Evolutionary conservation across 1,140 invertebrate genomes (phyloP).

Genomic region (Heliconius nattereri): DNA sequence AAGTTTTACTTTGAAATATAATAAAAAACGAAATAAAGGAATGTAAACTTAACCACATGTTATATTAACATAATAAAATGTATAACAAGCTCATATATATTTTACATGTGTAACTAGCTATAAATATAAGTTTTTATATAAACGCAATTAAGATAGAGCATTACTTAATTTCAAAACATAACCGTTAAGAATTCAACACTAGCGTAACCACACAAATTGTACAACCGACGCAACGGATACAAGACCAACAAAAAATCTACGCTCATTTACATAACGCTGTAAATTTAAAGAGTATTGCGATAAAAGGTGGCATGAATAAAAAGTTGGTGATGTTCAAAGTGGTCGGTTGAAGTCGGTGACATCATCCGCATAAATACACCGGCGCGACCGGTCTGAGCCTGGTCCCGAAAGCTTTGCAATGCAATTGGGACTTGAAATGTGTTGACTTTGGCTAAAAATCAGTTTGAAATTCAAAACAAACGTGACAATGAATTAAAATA

Average conservation of each 20-base stretch:
- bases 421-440: slow-evolving; percentile 29
- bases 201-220: slow-evolving; percentile 4
- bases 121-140: background rate
- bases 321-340: slow-evolving; percentile 13
- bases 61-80: no score
- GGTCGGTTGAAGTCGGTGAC: slow-evolving; percentile 34
- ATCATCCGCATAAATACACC: slow-evolving; percentile 38
- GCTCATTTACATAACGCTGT: slow-evolving; percentile 1
- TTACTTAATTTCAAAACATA: background rate
- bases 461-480: slow-evolving; percentile 23
- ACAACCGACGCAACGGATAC: background rate
- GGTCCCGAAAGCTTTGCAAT: slow-evolving; percentile 37
- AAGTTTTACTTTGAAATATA: no score
- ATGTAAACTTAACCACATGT: no score
- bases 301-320: background rate
- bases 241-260: background rate
- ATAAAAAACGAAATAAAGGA: no score
- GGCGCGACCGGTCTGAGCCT: slow-evolving; percentile 28
- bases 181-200: background rate
- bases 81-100: no score
- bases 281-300: slow-evolving; percentile 11
- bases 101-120: background rate
- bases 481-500: slow-evolving; percentile 16
- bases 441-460: slow-evolving; percentile 21
- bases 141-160: background rate